phyloP scores from a whole-genome alignment of 2,888 invertebrate species.

The Hyposoter dolosus region DNA sequence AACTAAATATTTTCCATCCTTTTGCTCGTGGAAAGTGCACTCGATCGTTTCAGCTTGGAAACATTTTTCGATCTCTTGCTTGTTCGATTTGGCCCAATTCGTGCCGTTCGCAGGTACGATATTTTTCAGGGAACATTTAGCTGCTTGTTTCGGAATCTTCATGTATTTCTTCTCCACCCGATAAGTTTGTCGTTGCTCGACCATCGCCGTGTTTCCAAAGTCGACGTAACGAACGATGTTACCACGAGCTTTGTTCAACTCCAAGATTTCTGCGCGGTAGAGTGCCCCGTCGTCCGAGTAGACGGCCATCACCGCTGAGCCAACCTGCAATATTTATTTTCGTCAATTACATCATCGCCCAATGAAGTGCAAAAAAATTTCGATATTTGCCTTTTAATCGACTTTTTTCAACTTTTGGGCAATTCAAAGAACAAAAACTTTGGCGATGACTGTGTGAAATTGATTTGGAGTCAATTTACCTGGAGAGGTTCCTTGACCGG shows the following conservation, averaged over 20 bases:
- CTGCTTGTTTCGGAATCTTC: conserved; percentile 89
- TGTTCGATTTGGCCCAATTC: conserved; percentile 86
- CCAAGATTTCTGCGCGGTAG: conserved; percentile 89
- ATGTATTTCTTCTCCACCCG: conserved; percentile 89
- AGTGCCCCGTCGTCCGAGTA: conserved; percentile 90
- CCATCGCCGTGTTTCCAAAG: conserved; percentile 90
- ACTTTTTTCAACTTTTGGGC: not conserved
- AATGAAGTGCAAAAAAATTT: not conserved
- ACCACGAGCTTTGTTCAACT: conserved; percentile 86
- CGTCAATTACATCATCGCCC: not conserved
- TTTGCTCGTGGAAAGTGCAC: conserved; percentile 86
- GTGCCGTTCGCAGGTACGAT: conserved; percentile 86
- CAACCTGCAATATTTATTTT: conserved; percentile 85
- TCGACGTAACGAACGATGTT: conserved; percentile 91
- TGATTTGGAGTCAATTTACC: conserved; percentile 71
- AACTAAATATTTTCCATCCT: conserved; percentile 85
- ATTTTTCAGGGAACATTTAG: conserved; percentile 88
- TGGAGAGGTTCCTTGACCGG: conserved; percentile 74
- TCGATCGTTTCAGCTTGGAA: conserved; percentile 88
- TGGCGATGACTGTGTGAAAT: not conserved
- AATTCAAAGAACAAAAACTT: not conserved
- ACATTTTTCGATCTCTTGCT: conserved; percentile 86
- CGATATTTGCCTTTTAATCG: too few species aligned
- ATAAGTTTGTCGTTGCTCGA: conserved; percentile 89
- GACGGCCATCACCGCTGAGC: conserved; percentile 89